A percentile compares a stretch with the other conserved stretches of the same genome.
phyloP scores from a whole-genome alignment of 2,797 vertebrate species.

The Melanotaenia boesemani region DNA sequence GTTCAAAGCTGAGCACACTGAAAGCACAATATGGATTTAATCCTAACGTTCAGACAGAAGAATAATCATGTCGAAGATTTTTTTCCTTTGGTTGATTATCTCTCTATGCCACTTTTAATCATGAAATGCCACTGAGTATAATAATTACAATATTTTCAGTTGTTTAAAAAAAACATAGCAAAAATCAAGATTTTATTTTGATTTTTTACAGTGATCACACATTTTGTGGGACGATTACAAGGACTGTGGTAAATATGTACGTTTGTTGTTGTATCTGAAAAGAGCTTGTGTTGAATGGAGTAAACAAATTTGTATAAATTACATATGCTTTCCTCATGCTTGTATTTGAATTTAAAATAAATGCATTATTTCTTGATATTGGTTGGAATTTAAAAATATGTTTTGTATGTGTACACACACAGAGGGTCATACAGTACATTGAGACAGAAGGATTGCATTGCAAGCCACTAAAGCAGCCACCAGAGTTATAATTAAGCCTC shows the following conservation, averaged over 20 bases:
- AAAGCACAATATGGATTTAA: background rate
- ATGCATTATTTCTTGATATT: slow-evolving; percentile 58
- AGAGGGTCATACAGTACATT: background rate
- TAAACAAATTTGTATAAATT: slow-evolving; percentile 54
- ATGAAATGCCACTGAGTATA: background rate
- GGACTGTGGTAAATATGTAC: background rate
- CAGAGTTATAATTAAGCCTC: slow-evolving; percentile 40
- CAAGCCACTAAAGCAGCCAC: slow-evolving; percentile 22
- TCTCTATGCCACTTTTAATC: background rate
- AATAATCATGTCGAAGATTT: background rate
- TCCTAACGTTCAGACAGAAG: background rate
- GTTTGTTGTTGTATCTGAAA: slow-evolving; percentile 16
- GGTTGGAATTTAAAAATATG: slow-evolving; percentile 7
- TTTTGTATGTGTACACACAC: background rate
- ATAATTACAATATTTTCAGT: background rate
- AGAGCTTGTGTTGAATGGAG: slow-evolving; percentile 28
- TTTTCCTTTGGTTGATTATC: background rate
- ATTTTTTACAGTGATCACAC: background rate
- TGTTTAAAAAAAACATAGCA: background rate
- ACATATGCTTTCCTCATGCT: slow-evolving; percentile 39
- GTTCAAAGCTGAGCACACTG: background rate
- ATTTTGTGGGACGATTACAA: slow-evolving; percentile 15
- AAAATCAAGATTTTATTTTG: background rate
- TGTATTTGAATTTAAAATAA: slow-evolving; percentile 66
- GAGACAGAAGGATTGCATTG: slow-evolving; percentile 6